Percentiles rank a stretch among this genome's conserved stretches.
Evolutionary conservation across 2,888 invertebrate species (phyloP).

Genomic region (Lasiommata megera): DNA sequence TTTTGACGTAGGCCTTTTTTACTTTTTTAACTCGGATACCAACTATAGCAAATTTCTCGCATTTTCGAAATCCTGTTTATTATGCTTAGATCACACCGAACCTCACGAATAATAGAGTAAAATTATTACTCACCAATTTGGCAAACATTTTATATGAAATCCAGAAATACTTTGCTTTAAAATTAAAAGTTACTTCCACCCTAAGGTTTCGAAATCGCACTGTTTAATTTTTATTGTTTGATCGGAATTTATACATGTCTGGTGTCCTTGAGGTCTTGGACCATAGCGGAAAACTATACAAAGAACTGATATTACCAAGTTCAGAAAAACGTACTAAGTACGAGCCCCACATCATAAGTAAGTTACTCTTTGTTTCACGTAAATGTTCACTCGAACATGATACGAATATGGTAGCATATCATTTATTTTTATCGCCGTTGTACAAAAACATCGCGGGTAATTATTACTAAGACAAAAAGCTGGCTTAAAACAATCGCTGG

Average conservation of each 20-base stretch:
- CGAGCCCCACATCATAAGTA: constrained; percentile 67
- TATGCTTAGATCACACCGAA: too few species aligned
- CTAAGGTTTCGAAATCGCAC: constrained; percentile 39
- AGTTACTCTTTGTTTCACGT: constrained; percentile 63
- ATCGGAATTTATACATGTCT: constrained; percentile 61
- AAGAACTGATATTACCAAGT: constrained; percentile 39
- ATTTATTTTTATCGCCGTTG: constrained; percentile 26
- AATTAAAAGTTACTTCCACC: constrained; percentile 29
- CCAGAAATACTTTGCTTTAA: constrained; percentile 14
- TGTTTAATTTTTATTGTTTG: constrained; percentile 47
- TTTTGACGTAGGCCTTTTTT: too few species aligned
- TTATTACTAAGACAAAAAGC: background rate
- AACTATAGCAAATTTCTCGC: too few species aligned
- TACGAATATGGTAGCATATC: constrained; percentile 40
- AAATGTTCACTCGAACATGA: constrained; percentile 43
- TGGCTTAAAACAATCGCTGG: too few species aligned
- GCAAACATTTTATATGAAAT: constrained; percentile 53
- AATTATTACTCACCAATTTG: constrained; percentile 60
- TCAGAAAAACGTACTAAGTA: constrained; percentile 58
- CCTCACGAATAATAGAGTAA: too few species aligned
- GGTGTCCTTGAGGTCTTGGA: constrained; percentile 65
- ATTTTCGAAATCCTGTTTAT: too few species aligned
- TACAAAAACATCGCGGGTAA: background rate
- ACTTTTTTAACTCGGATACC: too few species aligned
- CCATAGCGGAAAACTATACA: constrained; percentile 68